Evolutionary conservation across 92 coral and sea anemone species (phyloP), one percentile per base, ranked within the genome.

Genomic region (Porites divaricata): DNA sequence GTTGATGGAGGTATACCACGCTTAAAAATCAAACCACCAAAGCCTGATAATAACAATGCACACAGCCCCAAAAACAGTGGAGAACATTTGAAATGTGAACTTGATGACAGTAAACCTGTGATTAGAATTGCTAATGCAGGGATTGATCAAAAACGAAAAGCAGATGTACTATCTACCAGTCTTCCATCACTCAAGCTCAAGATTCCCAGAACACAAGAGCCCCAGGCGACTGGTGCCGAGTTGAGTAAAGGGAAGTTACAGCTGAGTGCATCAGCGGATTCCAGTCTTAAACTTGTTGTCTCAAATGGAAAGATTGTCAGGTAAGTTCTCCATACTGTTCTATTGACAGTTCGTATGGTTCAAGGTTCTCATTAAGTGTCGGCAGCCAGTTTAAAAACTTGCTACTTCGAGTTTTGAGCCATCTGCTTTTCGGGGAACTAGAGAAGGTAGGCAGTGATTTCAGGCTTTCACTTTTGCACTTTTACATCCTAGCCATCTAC

Each of bases 261-360:
- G 82, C 50, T 88, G 52, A 75, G 92, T 81, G 80, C 93, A 9
- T 84, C 95, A 2, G 92, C 83, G 45, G 92, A 86, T 81, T 90
- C 98, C 0, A 84, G 92, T 25, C 86, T 97, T 14, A 97, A 97
- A 61, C 92, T 97, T 58, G 95, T 94, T 82, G 92, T 97, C 16
- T 95, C 99, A 6, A 95, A 97, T 85, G 99, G 99, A 11, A 92
- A 94, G 81, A 95, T 97, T 62, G 90, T 97, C 64, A 97, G 98
- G 99, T 97, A 52, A 9, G 88, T 45, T 8, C 52, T 23, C 6
- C 1, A n/a, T 4, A 28, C 35, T 28, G 35, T 28, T 28, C 3
- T 28, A 28, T 28, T 35, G 45, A 35, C 45, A 3, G 45, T 35
- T 35, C 45, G 5, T 35, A 35, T 35, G 45, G n/a, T n/a, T n/a